These are phyloP conservation scores for Acanthosepion pharaonis DNA, from an alignment of 2,888 invertebrate species.

Conservation along the genomic window DNA sequence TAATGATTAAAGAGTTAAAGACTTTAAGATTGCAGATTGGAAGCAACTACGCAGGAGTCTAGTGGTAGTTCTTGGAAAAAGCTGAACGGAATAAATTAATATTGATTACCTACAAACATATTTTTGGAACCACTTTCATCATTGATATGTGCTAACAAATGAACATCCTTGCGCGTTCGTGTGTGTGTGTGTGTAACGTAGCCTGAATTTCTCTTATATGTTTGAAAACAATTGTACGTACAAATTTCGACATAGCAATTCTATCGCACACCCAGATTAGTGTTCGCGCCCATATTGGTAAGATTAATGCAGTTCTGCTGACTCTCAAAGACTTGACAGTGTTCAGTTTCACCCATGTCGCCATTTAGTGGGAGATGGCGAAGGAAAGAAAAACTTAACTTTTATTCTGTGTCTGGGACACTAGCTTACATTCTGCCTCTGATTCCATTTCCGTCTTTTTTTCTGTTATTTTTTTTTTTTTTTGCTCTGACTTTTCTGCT, in stretches of 20 bases:
- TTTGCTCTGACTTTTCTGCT: neutral
- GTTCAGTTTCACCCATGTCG: slow-evolving; percentile 18
- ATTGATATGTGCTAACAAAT: neutral
- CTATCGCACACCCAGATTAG: neutral
- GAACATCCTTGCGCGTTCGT: neutral
- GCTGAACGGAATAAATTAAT: too few relatives aligned
- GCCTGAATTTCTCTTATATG: neutral
- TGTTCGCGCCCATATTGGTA: slow-evolving; percentile 2
- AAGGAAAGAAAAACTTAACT: neutral
- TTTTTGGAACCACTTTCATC: too few relatives aligned
- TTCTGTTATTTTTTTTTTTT: neutral
- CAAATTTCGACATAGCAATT: neutral
- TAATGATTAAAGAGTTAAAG: too few relatives aligned
- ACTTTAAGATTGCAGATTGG: too few relatives aligned
- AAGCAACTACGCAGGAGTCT: too few relatives aligned
- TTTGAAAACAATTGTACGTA: neutral
- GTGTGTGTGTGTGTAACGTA: neutral
- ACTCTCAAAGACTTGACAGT: slow-evolving; percentile 2
- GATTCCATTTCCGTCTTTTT: neutral
- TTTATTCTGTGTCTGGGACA: neutral
- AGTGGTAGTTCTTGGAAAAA: too few relatives aligned
- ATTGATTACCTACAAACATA: neutral
- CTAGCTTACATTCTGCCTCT: neutral
- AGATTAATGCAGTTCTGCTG: slow-evolving; percentile 6
- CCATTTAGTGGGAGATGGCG: too few relatives aligned